A percentile compares a stretch with the other conserved stretches of the same genome.
Evolutionary conservation across 2,797 vertebrate species (phyloP).

Genomic region (Lithobates sylvaticus): DNA sequence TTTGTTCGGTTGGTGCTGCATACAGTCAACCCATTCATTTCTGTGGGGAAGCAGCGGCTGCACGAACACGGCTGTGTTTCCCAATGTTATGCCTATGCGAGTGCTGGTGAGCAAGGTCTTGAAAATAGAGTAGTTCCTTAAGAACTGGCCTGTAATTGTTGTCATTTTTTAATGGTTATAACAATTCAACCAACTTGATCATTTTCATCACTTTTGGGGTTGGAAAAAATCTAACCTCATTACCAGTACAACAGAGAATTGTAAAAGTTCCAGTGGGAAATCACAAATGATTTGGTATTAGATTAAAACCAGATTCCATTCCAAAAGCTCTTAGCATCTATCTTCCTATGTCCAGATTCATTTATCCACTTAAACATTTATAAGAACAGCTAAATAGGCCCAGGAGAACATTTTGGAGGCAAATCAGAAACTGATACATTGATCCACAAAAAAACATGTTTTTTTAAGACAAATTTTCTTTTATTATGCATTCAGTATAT

Average conservation of each 20-base stretch:
- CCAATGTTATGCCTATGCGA: too few relatives aligned
- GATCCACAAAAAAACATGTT: neutral
- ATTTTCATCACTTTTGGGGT: conserved; percentile 20
- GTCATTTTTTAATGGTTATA: too few relatives aligned
- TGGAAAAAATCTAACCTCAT: conserved; percentile 5
- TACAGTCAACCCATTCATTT: too few relatives aligned
- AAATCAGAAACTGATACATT: conserved; percentile 45
- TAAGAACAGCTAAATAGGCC: conserved; percentile 42
- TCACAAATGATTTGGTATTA: conserved; percentile 19
- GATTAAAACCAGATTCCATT: conserved; percentile 24
- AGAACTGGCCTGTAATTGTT: too few relatives aligned
- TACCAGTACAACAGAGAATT: conserved; percentile 11
- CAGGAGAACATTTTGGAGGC: conserved; percentile 20
- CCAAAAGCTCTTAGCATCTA: conserved; percentile 28
- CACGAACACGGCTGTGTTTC: too few relatives aligned
- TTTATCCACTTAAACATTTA: conserved; percentile 48
- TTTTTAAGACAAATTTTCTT: neutral
- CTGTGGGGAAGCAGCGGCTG: too few relatives aligned
- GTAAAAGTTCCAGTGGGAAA: conserved; percentile 32
- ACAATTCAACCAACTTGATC: neutral
- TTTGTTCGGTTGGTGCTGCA: too few relatives aligned
- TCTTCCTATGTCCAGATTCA: conserved; percentile 28
- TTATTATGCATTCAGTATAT: too few relatives aligned
- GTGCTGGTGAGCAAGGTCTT: too few relatives aligned
- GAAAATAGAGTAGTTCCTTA: neutral